Evolutionary conservation across 2,797 vertebrate species (phyloP).

Genomic region (Lepidocolaptes lacrymiger): DNA sequence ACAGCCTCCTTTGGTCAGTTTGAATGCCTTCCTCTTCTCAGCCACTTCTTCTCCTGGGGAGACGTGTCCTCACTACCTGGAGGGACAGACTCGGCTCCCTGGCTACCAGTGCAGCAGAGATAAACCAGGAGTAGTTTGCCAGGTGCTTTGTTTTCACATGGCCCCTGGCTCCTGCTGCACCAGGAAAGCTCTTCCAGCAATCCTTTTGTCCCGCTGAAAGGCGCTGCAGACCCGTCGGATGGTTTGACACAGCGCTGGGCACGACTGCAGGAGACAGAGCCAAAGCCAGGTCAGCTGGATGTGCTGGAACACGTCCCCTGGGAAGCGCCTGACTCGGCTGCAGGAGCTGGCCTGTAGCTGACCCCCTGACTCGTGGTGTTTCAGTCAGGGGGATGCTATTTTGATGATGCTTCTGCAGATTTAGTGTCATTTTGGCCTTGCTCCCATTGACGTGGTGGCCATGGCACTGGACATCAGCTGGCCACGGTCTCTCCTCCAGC

Average conservation of each 20-base stretch:
- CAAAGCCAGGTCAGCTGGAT: not conserved
- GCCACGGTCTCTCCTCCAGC: not conserved
- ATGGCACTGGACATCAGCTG: not conserved
- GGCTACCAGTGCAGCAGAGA: not conserved
- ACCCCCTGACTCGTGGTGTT: accelerated
- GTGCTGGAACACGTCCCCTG: not conserved
- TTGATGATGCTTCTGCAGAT: not conserved
- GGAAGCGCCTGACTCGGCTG: not conserved
- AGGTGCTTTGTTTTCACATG: not conserved
- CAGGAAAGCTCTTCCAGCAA: not conserved
- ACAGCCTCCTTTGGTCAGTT: accelerated
- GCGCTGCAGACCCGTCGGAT: accelerated
- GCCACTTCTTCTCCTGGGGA: not conserved
- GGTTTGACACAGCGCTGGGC: accelerated
- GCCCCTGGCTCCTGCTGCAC: accelerated
- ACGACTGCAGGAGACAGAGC: accelerated
- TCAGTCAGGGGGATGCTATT: not conserved
- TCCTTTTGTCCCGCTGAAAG: not conserved
- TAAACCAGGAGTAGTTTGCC: not conserved
- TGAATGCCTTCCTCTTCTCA: not conserved
- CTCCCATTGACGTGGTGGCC: not conserved
- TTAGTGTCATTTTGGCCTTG: not conserved
- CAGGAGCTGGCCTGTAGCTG: not conserved
- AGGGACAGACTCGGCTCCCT: accelerated
- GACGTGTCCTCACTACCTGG: accelerated